phyloP scores from a whole-genome alignment of 2,113 vertebrate species.

The Semicossyphus pulcher region DNA sequence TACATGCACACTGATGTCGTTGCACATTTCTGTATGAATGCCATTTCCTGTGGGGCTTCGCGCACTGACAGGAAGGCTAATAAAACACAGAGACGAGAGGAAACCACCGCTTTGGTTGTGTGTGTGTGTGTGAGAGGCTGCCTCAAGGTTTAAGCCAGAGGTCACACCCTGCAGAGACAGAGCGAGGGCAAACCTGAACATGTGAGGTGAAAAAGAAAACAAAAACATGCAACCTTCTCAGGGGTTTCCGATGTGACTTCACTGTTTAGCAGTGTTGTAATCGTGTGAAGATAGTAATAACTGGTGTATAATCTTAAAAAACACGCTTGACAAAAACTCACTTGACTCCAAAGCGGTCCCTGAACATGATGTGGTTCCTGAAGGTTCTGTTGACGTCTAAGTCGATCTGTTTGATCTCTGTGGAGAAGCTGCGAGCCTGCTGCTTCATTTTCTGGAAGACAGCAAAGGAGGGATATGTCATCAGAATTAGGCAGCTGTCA shows the following conservation, averaged over 20 bases:
- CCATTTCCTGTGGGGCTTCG: conserved; percentile 79
- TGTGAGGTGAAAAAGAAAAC: conserved; percentile 29
- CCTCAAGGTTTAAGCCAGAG: conserved; percentile 34
- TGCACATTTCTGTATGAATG: conserved; percentile 57
- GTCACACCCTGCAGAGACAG: conserved; percentile 48
- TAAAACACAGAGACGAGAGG: conserved; percentile 75
- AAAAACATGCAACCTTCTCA: conserved; percentile 36
- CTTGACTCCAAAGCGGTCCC: conserved; percentile 93
- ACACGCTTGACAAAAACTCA: conserved; percentile 72
- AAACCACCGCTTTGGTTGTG: conserved; percentile 72
- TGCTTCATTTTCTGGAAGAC: conserved; percentile 90
- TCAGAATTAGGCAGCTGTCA: neutral
- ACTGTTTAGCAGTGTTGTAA: neutral
- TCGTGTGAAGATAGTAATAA: neutral
- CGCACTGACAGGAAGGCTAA: conserved; percentile 81
- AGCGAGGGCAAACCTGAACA: conserved; percentile 40
- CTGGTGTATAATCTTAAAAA: too few species aligned
- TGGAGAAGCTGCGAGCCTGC: conserved; percentile 87
- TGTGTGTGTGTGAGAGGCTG: conserved; percentile 8
- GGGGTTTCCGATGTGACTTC: neutral
- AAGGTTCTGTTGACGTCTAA: conserved; percentile 94
- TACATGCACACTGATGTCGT: conserved; percentile 17
- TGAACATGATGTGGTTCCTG: conserved; percentile 96
- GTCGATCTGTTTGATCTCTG: conserved; percentile 94
- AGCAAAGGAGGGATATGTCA: neutral